These are phyloP conservation scores for Mamestra brassicae DNA, from an alignment of 2,888 invertebrate genomes.

Conservation along the genomic window DNA sequence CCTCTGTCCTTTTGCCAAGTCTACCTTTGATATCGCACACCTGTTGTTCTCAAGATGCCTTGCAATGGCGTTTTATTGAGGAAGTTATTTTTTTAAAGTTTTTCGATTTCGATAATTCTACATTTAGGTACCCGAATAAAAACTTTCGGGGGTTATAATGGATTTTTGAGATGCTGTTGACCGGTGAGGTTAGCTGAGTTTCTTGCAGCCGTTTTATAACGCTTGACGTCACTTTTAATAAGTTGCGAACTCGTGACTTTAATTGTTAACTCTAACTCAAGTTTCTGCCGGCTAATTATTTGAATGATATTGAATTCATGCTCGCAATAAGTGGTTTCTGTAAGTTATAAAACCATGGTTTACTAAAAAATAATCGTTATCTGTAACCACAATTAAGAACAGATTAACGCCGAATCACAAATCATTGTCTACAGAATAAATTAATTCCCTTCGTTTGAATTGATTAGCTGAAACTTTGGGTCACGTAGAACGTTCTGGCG, in stretches of 20 bases:
- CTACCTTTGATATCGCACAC: constrained; percentile 61
- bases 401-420: constrained; percentile 39
- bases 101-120: constrained; percentile 33
- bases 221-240: not conserved
- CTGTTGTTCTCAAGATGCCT: constrained; percentile 57
- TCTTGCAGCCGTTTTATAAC: not conserved
- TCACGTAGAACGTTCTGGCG: constrained; percentile 50
- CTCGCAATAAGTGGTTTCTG: not conserved
- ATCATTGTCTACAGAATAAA: constrained; percentile 53
- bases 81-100: constrained; percentile 31
- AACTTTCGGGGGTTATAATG: not conserved
- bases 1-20: constrained; percentile 49
- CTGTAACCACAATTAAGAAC: constrained; percentile 24
- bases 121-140: not conserved
- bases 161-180: not conserved
- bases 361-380: not conserved
- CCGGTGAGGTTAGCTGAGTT: not conserved
- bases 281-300: not conserved
- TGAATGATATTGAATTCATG: not conserved
- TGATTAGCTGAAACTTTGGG: constrained; percentile 62
- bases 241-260: not conserved
- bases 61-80: constrained; percentile 35
- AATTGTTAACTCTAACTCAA: not conserved
- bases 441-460: constrained; percentile 59
- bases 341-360: not conserved